phyloP scores from a whole-genome alignment of 2,888 invertebrate species.

The Diarsia mendica region DNA sequence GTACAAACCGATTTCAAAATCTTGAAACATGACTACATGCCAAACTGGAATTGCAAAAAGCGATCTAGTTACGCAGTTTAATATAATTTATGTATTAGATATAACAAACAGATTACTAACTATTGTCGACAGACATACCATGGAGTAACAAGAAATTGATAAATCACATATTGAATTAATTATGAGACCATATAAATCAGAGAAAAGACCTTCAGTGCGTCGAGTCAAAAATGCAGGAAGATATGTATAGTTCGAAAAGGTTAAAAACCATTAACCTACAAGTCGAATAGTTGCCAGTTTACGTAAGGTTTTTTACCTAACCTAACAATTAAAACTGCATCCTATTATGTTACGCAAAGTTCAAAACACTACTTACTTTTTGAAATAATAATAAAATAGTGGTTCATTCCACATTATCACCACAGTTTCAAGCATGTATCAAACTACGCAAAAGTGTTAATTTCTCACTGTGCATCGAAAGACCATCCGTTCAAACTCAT shows the following conservation, averaged over 20 bases:
- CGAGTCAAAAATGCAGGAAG: neutral
- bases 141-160: slow-evolving; percentile 15
- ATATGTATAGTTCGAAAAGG: neutral
- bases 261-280: neutral
- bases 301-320: neutral
- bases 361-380: neutral
- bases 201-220: neutral
- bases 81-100: slow-evolving; percentile 60
- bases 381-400: neutral
- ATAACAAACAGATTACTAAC: slow-evolving; percentile 58
- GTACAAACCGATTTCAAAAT: slow-evolving; percentile 55
- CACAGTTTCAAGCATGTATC: no score
- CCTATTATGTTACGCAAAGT: neutral
- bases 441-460: neutral
- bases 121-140: slow-evolving; percentile 52
- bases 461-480: neutral
- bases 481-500: neutral
- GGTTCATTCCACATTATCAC: no score
- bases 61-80: slow-evolving; percentile 58
- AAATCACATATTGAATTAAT: slow-evolving; percentile 24
- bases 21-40: slow-evolving; percentile 58
- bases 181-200: neutral
- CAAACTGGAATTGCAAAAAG: slow-evolving; percentile 60
- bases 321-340: neutral
- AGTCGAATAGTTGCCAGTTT: neutral